Conservation (phyloP, 2,888 invertebrate species). For the Andrena camellia region DNA sequence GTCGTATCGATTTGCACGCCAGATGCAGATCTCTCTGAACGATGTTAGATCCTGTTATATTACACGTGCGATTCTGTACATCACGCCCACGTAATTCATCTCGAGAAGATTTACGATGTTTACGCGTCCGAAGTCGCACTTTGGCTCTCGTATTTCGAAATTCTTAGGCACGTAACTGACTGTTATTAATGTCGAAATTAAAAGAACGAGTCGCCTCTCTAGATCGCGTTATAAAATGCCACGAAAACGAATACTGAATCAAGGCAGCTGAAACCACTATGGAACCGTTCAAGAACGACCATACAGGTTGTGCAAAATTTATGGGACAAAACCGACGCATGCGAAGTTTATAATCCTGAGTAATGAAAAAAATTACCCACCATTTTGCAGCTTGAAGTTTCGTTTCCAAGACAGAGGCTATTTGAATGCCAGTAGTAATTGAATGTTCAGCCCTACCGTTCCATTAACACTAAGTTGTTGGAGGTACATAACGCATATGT, state of each 20-base stretch:
- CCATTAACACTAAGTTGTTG: too few species aligned
- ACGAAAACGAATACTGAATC: not conserved
- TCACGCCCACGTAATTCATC: constrained; percentile 60
- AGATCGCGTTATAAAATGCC: not conserved
- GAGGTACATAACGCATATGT: too few species aligned
- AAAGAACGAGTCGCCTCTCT: constrained; percentile 13
- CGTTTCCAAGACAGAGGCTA: too few species aligned
- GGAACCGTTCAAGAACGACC: too few species aligned
- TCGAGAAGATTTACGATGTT: constrained; percentile 42
- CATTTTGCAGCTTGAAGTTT: too few species aligned
- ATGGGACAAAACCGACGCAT: too few species aligned
- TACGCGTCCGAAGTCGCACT: constrained; percentile 22
- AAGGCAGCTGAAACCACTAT: not conserved
- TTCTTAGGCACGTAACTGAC: constrained; percentile 9
- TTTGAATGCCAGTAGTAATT: too few species aligned
- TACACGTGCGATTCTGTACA: constrained; percentile 46
- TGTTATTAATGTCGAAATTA: constrained; percentile 52
- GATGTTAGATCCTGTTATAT: constrained; percentile 10
- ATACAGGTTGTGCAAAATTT: too few species aligned
- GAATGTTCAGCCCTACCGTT: too few species aligned
- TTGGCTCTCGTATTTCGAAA: constrained; percentile 24
- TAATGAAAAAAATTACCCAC: too few species aligned
- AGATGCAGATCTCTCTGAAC: constrained; percentile 15
- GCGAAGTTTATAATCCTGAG: too few species aligned
- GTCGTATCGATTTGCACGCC: constrained; percentile 11